A percentile compares a stretch with the other conserved stretches of the same genome.
These are phyloP conservation scores for Thysanoteuthis rhombus DNA, from an alignment of 2,888 invertebrate genomes.

Conservation along the genomic window DNA sequence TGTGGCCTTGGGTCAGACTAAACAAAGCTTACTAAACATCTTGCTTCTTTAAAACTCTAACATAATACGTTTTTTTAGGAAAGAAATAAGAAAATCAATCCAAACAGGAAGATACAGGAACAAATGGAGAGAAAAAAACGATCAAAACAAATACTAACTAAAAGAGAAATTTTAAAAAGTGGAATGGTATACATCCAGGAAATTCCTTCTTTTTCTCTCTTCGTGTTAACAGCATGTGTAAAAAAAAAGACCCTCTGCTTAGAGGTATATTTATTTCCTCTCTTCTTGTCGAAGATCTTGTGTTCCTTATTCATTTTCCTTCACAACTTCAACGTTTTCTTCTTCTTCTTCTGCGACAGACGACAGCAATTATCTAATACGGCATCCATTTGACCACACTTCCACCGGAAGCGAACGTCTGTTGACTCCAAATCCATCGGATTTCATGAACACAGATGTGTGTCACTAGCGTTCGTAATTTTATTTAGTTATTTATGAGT, in stretches of 20 bases:
- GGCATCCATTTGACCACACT: background rate
- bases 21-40: no score
- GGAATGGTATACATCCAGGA: background rate
- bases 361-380: background rate
- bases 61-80: no score
- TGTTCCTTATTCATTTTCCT: background rate
- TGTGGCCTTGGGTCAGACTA: no score
- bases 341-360: background rate
- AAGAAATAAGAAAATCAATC: no score
- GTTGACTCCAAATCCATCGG: no score
- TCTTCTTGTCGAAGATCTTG: background rate
- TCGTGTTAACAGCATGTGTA: background rate
- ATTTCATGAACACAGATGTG: background rate
- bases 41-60: no score
- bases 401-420: background rate
- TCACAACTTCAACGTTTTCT: background rate
- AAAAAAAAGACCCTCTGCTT: background rate
- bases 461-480: background rate
- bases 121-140: background rate
- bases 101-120: no score
- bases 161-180: background rate
- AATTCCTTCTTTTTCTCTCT: background rate
- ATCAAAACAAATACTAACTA: no score
- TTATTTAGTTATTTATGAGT: no score
- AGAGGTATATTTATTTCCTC: background rate